Base-by-base conservation (phyloP, 2,888 invertebrate genomes). In the Synergus laeviventris region DNA sequence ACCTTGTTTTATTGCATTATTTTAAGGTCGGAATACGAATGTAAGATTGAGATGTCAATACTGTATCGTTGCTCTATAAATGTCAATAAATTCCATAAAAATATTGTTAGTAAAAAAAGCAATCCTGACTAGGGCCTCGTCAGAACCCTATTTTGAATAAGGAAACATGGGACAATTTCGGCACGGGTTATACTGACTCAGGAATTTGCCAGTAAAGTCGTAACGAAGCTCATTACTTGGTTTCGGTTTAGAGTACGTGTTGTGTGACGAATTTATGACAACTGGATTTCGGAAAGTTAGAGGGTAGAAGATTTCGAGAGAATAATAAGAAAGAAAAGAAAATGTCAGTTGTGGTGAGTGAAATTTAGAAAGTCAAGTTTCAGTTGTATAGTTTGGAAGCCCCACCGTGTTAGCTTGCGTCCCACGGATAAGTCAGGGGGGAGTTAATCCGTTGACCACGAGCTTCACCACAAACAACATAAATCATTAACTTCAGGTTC, bases 401-500 rank as follows among this genome's bases (percentile, higher is more conserved):
- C 79, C 73, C 31, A 74, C 74, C 76, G 79, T 60, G 78, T 81
- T 49, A 70, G 49, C 42, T 66, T 76, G 73, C 78, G 42, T 45
- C 45, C 24, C 75, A 70, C 77, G 66, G 75, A 78, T 78, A 84
- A 85, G 81, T 77, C 83, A 59, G 81, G 79, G 77, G 45, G 79
- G 82, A 81, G 85, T 87, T 86, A 87, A 87, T 87, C 86, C 85
- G 82, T 81, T 79, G 84, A 86, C 86, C 86, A 80, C 85, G 84
- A 81, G 79, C 78, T 76, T 82, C 78, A 86, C 86, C 86, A 81
- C 86, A 86, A 87, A 86, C 84, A 81, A 78, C 85, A 84, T 87
- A 87, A 88, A 88, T 88, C 87, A 86, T 77, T 59, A 24, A 14
- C 14, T 31, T 21, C 42, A 62, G 18, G 74, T 70, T 49, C 36